Conservation (phyloP, 37 sponge, comb jelly and placozoan species). For the Ephydatia muelleri region DNA sequence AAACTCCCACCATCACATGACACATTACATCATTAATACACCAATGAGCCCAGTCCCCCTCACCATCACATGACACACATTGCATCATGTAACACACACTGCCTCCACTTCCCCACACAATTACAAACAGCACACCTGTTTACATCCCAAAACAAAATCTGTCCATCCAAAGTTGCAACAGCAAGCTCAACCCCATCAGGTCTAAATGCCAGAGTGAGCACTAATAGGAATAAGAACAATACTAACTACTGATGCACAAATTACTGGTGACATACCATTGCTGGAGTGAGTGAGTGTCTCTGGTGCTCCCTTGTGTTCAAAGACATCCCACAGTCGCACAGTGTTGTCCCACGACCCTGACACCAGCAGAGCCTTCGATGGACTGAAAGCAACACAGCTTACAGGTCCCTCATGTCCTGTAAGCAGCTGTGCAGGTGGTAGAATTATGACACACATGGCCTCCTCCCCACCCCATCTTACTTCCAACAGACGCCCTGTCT, state of each 20-base stretch:
- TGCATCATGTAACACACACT: too few species aligned
- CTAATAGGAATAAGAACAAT: slow-evolving; percentile 21
- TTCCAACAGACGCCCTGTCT: slow-evolving; percentile 93
- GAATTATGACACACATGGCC: background rate
- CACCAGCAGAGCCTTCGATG: slow-evolving; percentile 58
- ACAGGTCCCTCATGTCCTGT: slow-evolving; percentile 93
- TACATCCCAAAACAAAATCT: slow-evolving; percentile 84
- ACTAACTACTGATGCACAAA: background rate
- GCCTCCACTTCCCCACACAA: too few species aligned
- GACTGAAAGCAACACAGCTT: slow-evolving; percentile 68
- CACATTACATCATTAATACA: too few species aligned
- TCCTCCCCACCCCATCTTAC: slow-evolving; percentile 18
- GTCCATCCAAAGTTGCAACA: slow-evolving; percentile 88
- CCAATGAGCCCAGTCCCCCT: too few species aligned
- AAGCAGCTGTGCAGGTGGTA: slow-evolving; percentile 56
- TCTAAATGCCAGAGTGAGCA: slow-evolving; percentile 53
- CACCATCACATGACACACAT: too few species aligned
- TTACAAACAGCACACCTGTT: background rate
- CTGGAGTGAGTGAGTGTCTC: slow-evolving; percentile 73
- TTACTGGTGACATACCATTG: slow-evolving; percentile 45
- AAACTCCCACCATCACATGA: too few species aligned
- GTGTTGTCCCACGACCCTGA: slow-evolving; percentile 98
- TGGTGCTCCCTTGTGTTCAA: slow-evolving; percentile 74
- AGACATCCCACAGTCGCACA: slow-evolving; percentile 88
- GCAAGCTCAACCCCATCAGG: slow-evolving; percentile 87